phyloP scores from a whole-genome alignment of 2,888 invertebrate species.

The Onchidella celtica region DNA sequence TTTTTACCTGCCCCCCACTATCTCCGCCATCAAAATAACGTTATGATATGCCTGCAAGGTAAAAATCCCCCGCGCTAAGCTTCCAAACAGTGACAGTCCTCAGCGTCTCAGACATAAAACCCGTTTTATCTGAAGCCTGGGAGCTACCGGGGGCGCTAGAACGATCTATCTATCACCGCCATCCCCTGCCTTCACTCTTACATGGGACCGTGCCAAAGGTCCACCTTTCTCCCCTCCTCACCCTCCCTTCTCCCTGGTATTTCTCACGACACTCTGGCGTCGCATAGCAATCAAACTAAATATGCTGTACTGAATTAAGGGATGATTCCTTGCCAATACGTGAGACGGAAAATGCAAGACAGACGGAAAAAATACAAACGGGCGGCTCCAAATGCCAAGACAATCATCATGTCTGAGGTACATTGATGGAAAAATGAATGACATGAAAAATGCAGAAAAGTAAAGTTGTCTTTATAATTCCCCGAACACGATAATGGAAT shows the following conservation, averaged over 20 bases:
- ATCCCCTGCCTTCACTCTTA: background rate
- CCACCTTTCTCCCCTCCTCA: background rate
- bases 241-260: background rate
- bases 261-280: no score
- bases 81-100: background rate
- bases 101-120: background rate
- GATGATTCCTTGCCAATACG: no score
- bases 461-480: no score
- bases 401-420: no score
- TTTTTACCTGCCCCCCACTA: background rate
- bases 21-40: background rate
- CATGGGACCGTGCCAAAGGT: background rate
- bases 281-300: no score
- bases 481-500: no score
- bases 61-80: background rate
- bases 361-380: no score
- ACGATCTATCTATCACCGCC: background rate
- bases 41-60: constrained; percentile 18
- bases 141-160: background rate
- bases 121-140: background rate
- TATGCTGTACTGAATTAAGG: no score
- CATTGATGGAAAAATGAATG: no score
- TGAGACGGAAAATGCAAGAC: no score
- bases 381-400: no score
- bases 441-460: no score